Conservation (phyloP, 2,888 invertebrate genomes). For the Cheilosia urbana region DNA sequence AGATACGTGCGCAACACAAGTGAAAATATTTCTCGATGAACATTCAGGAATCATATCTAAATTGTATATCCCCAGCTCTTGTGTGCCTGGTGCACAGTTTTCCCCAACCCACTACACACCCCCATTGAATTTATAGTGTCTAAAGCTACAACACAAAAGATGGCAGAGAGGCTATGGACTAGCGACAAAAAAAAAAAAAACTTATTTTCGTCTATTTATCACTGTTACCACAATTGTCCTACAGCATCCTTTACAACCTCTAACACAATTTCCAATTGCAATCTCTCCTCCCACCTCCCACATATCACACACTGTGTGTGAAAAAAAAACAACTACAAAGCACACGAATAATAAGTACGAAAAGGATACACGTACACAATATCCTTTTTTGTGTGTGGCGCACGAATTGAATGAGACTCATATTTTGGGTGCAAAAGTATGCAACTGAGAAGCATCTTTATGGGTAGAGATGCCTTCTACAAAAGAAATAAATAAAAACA, state of each 20-base stretch:
- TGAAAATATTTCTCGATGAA: slow-evolving; percentile 69
- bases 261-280: slow-evolving; percentile 70
- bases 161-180: not conserved
- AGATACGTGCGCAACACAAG: slow-evolving; percentile 40
- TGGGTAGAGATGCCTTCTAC: slow-evolving; percentile 8
- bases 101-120: not conserved
- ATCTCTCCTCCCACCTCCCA: slow-evolving; percentile 31
- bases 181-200: slow-evolving; percentile 14
- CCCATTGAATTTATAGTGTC: slow-evolving; percentile 52
- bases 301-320: slow-evolving; percentile 6
- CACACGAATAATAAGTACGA: slow-evolving; percentile 28
- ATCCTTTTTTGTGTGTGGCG: not conserved
- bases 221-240: slow-evolving; percentile 70
- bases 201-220: slow-evolving; percentile 70
- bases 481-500: slow-evolving; percentile 31
- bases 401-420: slow-evolving; percentile 38
- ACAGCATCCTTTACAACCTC: slow-evolving; percentile 69
- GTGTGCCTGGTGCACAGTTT: slow-evolving; percentile 15
- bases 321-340: slow-evolving; percentile 17
- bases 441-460: slow-evolving; percentile 46
- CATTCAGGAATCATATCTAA: slow-evolving; percentile 70
- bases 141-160: slow-evolving; percentile 29
- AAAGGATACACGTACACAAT: slow-evolving; percentile 8
- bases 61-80: slow-evolving; percentile 54
- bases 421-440: slow-evolving; percentile 51